Base-by-base conservation (phyloP, 2,888 invertebrate species). In the Perdita meconis region DNA sequence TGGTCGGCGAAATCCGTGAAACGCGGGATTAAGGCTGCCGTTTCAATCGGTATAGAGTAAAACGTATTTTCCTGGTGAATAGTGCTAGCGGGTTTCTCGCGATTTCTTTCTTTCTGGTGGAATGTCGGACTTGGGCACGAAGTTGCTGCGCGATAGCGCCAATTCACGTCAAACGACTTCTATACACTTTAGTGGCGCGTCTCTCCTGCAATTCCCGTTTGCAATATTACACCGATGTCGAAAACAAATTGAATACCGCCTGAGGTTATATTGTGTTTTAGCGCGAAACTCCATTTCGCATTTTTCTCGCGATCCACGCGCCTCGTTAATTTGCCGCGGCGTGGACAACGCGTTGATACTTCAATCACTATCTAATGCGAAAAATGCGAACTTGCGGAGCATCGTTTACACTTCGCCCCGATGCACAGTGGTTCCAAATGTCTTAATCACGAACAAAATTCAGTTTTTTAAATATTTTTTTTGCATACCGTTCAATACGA, bases 91-190 rank as follows among this genome's bases (percentile, higher is more conserved):
- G 8, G 53, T 53, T 53, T 24, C 30, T n/a, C 53, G 53, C 30
- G 30, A 53, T 53, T n/a, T n/a, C 53, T 53, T 53, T 53, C 24
- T 24, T 44, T 8, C 19, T 42, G 42, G 44, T 1, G 10, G 19
- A 44, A 22, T 44, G 44, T 44, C 19, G 44, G 16, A 42, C 16
- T 42, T n/a, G n/a, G 8, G 19, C 19, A 10, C 19, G 44, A 10
- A 8, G 16, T 2, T 44, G 19, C 19, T 44, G 16, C 44, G 19
- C 44, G 19, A 44, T 44, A 44, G 16, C 19, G 10, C 16, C 2
- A 44, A 44, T 44, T 44, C 44, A 44, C 44, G 44, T 44, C 44
- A 44, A 44, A 44, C 10, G 44, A 19, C 19, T 19, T 44, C 26
- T 53, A 26, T 30, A 44, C 19, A 2, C 6, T 44, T 44, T 44